phyloP scores from a whole-genome alignment of 2,797 vertebrate species.

The Sus cebifrons region DNA sequence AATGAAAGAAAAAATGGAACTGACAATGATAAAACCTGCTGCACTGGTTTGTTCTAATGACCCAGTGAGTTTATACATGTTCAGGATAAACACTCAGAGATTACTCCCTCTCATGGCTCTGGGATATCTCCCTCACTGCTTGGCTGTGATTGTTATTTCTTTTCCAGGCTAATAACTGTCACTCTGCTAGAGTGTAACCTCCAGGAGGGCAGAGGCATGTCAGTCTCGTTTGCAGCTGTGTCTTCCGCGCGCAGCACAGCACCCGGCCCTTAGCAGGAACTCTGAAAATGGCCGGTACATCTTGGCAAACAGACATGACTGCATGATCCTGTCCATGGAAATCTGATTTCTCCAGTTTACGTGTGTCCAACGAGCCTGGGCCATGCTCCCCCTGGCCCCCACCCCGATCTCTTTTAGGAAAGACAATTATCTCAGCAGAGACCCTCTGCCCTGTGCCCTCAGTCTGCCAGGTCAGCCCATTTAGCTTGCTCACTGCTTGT shows the following conservation, averaged over 20 bases:
- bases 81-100: rapidly evolving
- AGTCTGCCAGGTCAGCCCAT: not conserved
- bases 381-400: too few species aligned
- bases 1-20: not conserved
- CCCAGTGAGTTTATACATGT: not conserved
- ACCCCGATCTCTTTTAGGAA: not conserved
- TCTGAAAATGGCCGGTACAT: not conserved
- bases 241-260: not conserved
- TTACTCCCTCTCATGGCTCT: not conserved
- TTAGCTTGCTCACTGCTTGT: not conserved
- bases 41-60: not conserved
- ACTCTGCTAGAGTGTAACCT: not conserved
- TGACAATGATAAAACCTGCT: not conserved
- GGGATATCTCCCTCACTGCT: not conserved
- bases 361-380: not conserved
- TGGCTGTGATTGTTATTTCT: not conserved
- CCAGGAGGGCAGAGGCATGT: not conserved
- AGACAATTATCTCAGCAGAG: not conserved
- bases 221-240: not conserved
- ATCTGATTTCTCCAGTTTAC: not conserved
- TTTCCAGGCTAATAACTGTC: not conserved
- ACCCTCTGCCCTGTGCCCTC: not conserved
- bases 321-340: not conserved
- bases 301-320: not conserved
- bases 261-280: not conserved